A percentile compares a stretch with the other conserved stretches of the same genome.
Conservation (phyloP, 2,888 invertebrate genomes). For the Conomelus anceps region DNA sequence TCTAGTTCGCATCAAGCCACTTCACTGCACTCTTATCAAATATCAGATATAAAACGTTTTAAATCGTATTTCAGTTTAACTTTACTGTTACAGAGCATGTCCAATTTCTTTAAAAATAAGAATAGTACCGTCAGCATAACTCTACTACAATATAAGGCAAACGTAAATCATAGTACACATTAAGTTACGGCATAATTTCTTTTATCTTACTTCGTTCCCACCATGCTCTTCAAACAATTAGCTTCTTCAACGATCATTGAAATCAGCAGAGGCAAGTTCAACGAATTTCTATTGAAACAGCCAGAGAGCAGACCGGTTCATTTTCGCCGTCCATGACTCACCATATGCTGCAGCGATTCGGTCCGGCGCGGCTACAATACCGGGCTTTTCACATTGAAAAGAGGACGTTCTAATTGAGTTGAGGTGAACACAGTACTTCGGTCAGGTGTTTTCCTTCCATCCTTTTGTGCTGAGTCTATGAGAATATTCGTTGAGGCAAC, state of each 20-base stretch:
- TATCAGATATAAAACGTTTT: too few relatives aligned
- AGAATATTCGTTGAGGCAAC: slow-evolving; percentile 8
- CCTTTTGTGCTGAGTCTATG: not conserved
- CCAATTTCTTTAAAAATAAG: too few relatives aligned
- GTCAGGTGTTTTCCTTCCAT: not conserved
- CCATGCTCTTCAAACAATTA: too few relatives aligned
- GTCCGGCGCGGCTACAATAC: not conserved
- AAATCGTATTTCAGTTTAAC: too few relatives aligned
- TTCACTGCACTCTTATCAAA: too few relatives aligned
- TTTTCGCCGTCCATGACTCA: not conserved
- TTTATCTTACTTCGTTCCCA: not conserved
- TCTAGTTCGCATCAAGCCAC: too few relatives aligned
- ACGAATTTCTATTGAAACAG: not conserved
- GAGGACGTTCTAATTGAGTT: not conserved
- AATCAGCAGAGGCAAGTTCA: not conserved
- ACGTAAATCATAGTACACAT: too few relatives aligned
- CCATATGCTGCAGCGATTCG: not conserved
- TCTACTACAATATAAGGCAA: too few relatives aligned
- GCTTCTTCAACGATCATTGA: not conserved
- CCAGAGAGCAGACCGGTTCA: not conserved
- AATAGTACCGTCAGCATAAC: too few relatives aligned
- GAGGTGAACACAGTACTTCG: too few relatives aligned
- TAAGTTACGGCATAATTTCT: too few relatives aligned
- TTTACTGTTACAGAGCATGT: too few relatives aligned
- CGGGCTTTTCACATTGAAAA: not conserved